Conservation (phyloP, 2,888 invertebrate species). For the Patella depressa region DNA sequence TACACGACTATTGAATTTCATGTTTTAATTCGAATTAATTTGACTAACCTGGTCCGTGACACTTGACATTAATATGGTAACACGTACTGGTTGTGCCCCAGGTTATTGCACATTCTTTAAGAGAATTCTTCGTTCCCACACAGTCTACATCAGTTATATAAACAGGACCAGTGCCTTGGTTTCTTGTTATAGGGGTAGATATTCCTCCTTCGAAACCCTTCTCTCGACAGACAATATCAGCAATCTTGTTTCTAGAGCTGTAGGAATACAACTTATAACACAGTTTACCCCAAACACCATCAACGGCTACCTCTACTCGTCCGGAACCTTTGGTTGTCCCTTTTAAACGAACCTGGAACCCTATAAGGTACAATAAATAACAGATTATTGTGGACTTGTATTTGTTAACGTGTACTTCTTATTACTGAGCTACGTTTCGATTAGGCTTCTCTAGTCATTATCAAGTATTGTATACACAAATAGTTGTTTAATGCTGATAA, state of each 20-base stretch:
- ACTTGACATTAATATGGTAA: background rate
- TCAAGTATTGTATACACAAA: too few relatives aligned
- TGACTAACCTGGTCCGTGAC: background rate
- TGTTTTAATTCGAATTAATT: too few relatives aligned
- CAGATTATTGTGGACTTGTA: too few relatives aligned
- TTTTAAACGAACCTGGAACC: conserved; percentile 21
- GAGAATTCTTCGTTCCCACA: conserved; percentile 21
- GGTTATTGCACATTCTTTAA: conserved; percentile 26
- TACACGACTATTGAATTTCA: too few relatives aligned
- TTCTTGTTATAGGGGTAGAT: background rate
- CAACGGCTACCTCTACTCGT: conserved; percentile 17
- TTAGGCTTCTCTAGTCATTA: too few relatives aligned
- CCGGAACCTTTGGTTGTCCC: conserved; percentile 11
- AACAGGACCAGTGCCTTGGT: background rate
- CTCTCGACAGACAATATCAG: conserved; percentile 17
- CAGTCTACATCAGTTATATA: conserved; percentile 33
- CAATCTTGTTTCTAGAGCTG: background rate
- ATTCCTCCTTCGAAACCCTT: conserved; percentile 69
- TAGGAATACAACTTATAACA: background rate
- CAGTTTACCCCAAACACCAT: conserved; percentile 15
- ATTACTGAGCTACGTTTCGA: too few relatives aligned
- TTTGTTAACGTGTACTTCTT: too few relatives aligned
- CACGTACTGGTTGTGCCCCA: conserved; percentile 10
- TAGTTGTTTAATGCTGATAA: too few relatives aligned
- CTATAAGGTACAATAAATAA: background rate